phyloP scores from a whole-genome alignment of 1,140 invertebrate species.

The Pteromalus puparum region DNA sequence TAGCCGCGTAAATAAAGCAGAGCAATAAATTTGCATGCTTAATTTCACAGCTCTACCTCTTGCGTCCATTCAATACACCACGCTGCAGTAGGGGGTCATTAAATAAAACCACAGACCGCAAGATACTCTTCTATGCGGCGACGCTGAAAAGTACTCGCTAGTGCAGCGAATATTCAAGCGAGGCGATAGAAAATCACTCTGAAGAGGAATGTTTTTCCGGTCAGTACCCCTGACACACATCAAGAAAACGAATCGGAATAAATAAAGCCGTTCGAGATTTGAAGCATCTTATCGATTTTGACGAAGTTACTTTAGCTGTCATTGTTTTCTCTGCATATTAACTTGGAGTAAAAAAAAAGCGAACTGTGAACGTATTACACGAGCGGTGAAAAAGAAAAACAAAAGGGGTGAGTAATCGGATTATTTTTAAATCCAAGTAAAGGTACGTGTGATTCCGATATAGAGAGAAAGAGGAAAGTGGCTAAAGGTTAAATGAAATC shows the following conservation, averaged over 20 bases:
- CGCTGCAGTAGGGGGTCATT: background rate
- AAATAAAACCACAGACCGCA: conserved; percentile 18
- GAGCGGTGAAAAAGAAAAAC: too few species aligned
- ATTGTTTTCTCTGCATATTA: too few species aligned
- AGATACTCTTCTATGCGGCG: background rate
- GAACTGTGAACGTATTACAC: too few species aligned
- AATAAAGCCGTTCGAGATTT: background rate
- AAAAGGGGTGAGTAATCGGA: background rate
- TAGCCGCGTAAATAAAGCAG: too few species aligned
- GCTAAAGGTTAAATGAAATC: conserved; percentile 23
- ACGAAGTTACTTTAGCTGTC: too few species aligned
- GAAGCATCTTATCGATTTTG: background rate
- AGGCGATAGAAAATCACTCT: background rate
- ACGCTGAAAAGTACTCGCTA: background rate
- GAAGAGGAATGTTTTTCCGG: conserved; percentile 5
- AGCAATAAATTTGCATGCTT: conserved; percentile 20
- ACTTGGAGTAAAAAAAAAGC: too few species aligned
- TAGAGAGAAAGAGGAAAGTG: background rate
- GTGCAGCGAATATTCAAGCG: background rate
- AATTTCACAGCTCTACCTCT: background rate
- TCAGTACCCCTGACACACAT: background rate
- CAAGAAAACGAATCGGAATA: background rate
- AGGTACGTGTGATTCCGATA: background rate
- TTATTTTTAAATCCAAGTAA: conserved; percentile 8
- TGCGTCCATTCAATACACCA: background rate